Evolutionary conservation across 2,888 invertebrate genomes (phyloP).

Genomic region (Listrodromus nycthemerus): DNA sequence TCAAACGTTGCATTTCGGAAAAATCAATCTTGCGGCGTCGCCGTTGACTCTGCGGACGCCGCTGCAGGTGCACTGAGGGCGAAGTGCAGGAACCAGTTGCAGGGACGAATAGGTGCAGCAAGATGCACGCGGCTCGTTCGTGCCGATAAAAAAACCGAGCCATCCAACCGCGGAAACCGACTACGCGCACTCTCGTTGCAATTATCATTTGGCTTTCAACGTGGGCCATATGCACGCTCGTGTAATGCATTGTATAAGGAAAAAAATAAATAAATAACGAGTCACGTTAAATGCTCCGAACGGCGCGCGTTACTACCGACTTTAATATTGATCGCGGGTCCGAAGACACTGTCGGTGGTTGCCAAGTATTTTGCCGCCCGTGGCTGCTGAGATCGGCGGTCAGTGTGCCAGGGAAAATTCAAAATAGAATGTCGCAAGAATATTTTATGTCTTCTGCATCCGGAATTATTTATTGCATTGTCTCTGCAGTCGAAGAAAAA

Average conservation of each 20-base stretch:
- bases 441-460: not conserved
- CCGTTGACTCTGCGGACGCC: conserved; percentile 64
- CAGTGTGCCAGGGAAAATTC: conserved; percentile 5
- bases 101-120: not conserved
- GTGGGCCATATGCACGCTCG: conserved; percentile 12
- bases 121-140: conserved; percentile 7
- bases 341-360: not conserved
- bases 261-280: conserved; percentile 13
- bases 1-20: conserved; percentile 74
- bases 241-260: not conserved
- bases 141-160: conserved; percentile 28
- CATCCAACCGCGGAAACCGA: conserved; percentile 26
- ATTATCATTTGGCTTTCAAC: conserved; percentile 15
- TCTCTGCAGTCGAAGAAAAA: too few species aligned
- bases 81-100: conserved; percentile 11
- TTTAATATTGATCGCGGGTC: not conserved
- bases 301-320: not conserved
- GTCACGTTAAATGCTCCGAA: not conserved
- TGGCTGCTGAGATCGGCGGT: not conserved
- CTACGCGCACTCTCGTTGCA: conserved; percentile 11
- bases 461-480: not conserved
- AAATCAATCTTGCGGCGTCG: conserved; percentile 72
- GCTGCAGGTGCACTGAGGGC: conserved; percentile 33
- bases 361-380: conserved; percentile 20
- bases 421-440: conserved; percentile 20